A percentile compares a stretch with the other conserved stretches of the same genome.
Conservation (phyloP, 2,113 vertebrate genomes). For the Ailurus styani region DNA sequence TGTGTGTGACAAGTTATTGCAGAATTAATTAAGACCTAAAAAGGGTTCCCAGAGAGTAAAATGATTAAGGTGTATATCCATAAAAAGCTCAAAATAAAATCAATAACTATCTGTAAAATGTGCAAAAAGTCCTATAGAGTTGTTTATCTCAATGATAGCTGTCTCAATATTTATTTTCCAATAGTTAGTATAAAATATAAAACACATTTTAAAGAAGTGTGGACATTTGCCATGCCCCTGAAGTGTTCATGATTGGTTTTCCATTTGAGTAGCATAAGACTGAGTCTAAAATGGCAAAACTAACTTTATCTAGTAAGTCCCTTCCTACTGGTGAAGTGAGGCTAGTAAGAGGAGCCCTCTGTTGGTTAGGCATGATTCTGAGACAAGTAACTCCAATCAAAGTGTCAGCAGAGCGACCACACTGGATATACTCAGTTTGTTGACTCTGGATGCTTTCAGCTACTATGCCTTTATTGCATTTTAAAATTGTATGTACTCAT, state of each 20-base stretch:
- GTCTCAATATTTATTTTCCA: neutral
- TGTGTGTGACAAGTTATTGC: neutral
- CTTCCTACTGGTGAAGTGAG: neutral
- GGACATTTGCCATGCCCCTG: neutral
- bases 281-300: neutral
- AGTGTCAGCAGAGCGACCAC: neutral
- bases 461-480: neutral
- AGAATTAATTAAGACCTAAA: neutral
- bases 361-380: neutral
- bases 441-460: neutral
- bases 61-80: neutral
- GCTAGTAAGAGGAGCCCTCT: neutral
- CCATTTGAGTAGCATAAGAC: neutral
- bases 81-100: conserved; percentile 7
- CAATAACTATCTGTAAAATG: neutral
- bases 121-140: neutral
- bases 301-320: neutral
- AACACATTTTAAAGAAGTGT: neutral
- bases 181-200: neutral
- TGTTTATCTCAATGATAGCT: neutral
- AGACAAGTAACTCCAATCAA: neutral
- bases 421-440: too few relatives aligned
- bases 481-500: neutral
- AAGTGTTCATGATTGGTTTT: neutral
- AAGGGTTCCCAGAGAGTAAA: neutral